Conservation (phyloP, 2,797 vertebrate genomes). For the Lithobates sylvaticus region DNA sequence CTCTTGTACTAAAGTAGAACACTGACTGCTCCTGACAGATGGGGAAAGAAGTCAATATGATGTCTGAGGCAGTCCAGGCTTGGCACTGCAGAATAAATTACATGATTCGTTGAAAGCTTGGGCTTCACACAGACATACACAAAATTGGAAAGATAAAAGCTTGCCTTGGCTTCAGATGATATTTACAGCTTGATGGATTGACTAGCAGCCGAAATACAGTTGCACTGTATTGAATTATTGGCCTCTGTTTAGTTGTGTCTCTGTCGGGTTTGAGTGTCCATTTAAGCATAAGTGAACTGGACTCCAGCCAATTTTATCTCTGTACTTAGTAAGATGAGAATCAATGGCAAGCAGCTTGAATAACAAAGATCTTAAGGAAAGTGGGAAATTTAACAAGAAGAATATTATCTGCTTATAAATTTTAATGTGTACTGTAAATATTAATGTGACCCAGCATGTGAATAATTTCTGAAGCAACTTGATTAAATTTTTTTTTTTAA, state of each 20-base stretch:
- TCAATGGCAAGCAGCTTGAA: slow-evolving; percentile 76
- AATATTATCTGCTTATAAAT: slow-evolving; percentile 77
- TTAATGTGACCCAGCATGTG: slow-evolving; percentile 71
- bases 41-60: slow-evolving; percentile 79
- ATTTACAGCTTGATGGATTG: slow-evolving; percentile 87
- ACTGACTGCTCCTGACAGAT: slow-evolving; percentile 81
- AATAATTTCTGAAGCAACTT: slow-evolving; percentile 67
- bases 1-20: slow-evolving; percentile 72
- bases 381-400: slow-evolving; percentile 67
- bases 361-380: slow-evolving; percentile 71
- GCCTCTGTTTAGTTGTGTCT: slow-evolving; percentile 84
- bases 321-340: slow-evolving; percentile 68
- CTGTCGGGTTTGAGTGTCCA: slow-evolving; percentile 80
- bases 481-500: neutral
- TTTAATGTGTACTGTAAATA: slow-evolving; percentile 82
- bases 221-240: slow-evolving; percentile 86
- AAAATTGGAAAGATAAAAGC: slow-evolving; percentile 87
- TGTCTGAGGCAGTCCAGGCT: slow-evolving; percentile 79
- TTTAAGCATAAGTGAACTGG: slow-evolving; percentile 84
- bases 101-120: slow-evolving; percentile 81
- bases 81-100: slow-evolving; percentile 83
- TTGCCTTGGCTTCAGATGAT: slow-evolving; percentile 84
- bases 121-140: slow-evolving; percentile 78
- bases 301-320: slow-evolving; percentile 75
- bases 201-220: slow-evolving; percentile 81